Percentiles rank a stretch among this genome's conserved stretches.
Evolutionary conservation across 1,140 invertebrate species (phyloP).

Genomic region (Heterodera carotae): DNA sequence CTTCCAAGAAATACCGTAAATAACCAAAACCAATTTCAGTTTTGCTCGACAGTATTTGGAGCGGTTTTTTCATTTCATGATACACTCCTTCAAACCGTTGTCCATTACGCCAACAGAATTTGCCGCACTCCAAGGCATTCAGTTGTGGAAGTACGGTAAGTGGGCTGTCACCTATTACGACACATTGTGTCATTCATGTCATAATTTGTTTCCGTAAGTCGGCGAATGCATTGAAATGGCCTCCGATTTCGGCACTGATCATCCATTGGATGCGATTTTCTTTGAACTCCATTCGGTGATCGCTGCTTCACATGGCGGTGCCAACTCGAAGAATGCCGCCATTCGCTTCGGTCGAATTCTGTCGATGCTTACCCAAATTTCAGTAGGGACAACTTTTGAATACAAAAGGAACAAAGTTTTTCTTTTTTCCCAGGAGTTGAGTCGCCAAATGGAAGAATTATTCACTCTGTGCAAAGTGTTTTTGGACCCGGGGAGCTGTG

Average conservation of each 20-base stretch:
- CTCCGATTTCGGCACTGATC: not conserved
- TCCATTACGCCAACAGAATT: not conserved
- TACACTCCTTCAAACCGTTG: constrained; percentile 8
- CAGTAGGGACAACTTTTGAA: not conserved
- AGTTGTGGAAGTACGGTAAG: constrained; percentile 22
- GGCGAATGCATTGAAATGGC: not conserved
- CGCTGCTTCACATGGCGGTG: not conserved
- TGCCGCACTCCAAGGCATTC: constrained; percentile 19
- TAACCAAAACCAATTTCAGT: not conserved
- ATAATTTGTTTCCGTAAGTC: too few species aligned
- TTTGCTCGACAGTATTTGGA: not conserved
- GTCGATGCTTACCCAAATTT: constrained; percentile 2
- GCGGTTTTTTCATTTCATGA: not conserved
- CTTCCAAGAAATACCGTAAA: not conserved
- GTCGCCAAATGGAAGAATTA: not conserved
- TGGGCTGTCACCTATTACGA: not conserved
- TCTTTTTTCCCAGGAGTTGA: not conserved
- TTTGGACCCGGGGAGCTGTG: not conserved
- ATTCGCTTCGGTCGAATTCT: constrained; percentile 4
- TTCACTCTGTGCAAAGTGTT: constrained; percentile 8
- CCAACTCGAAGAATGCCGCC: not conserved
- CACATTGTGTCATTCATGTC: not conserved
- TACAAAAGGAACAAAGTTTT: not conserved
- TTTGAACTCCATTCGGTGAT: not conserved
- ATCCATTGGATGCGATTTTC: not conserved